Conservation (phyloP, 2,888 invertebrate species). For the Epistrophe eligans region DNA sequence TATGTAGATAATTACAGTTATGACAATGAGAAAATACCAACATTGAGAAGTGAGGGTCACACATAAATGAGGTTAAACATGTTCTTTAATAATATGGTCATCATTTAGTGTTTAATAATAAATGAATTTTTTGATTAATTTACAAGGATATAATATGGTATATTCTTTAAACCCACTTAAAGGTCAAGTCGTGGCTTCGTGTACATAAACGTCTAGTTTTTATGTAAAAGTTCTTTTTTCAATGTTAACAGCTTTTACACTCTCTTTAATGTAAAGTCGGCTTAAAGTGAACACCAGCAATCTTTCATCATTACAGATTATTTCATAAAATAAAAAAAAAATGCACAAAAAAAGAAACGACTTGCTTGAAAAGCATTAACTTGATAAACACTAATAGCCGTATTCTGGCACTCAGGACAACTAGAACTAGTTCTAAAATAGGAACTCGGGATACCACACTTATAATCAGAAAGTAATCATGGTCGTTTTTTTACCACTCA, state of each 20-base stretch:
- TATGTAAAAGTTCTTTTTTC: neutral
- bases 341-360: no score
- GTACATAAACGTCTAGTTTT: neutral
- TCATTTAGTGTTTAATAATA: neutral
- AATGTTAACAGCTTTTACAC: neutral
- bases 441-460: neutral
- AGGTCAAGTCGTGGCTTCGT: neutral
- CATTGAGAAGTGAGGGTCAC: constrained; percentile 16
- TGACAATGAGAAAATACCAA: constrained; percentile 22
- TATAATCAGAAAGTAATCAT: neutral
- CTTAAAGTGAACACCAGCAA: no score
- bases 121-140: neutral
- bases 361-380: neutral
- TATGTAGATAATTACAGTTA: constrained; percentile 14
- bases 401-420: neutral
- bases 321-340: no score
- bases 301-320: no score
- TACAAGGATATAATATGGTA: neutral
- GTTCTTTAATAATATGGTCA: constrained; percentile 22
- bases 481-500: neutral
- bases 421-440: neutral
- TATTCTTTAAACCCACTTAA: neutral
- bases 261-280: neutral
- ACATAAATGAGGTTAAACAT: constrained; percentile 16
- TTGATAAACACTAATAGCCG: neutral